Conservation (phyloP, 30 jellyfish, hydroid and myxozoan genomes). For the Pelagia noctiluca region DNA sequence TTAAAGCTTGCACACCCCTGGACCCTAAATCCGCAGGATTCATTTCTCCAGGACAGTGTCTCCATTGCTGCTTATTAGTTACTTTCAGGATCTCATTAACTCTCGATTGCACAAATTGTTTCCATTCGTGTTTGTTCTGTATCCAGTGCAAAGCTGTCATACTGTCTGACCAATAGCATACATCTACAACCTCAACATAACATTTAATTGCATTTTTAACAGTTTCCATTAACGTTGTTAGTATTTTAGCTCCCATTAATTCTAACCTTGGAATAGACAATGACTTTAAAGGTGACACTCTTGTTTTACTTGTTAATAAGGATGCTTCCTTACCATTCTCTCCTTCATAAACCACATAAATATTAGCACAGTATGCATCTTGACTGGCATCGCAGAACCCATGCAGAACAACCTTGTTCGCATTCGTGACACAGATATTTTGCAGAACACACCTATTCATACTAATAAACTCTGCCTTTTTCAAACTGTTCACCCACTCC, state of each 20-base stretch:
- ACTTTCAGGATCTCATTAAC: conserved; percentile 45
- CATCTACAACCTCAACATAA: conserved; percentile 13
- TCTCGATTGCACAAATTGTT: conserved; percentile 58
- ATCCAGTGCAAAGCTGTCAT: conserved; percentile 45
- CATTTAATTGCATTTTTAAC: conserved; percentile 23
- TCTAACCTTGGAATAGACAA: conserved; percentile 4
- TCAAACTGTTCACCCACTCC: background rate
- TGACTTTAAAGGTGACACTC: conserved; percentile 5
- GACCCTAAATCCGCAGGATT: conserved; percentile 61
- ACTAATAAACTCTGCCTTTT: background rate
- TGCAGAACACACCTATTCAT: background rate
- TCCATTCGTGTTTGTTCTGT: conserved; percentile 46
- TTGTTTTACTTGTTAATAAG: background rate
- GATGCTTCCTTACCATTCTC: background rate
- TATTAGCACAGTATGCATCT: conserved; percentile 4
- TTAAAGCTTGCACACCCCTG: too few species aligned
- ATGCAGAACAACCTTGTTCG: background rate
- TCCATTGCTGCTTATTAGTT: conserved; percentile 26
- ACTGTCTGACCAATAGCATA: conserved; percentile 48
- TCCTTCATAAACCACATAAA: conserved; percentile 7
- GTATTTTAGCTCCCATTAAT: too few species aligned
- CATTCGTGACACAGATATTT: too few species aligned
- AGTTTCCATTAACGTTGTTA: conserved; percentile 42
- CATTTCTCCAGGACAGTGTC: conserved; percentile 43
- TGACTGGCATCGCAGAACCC: background rate